phyloP scores from a whole-genome alignment of 2,797 vertebrate species.

The Hippoglossus hippoglossus region DNA sequence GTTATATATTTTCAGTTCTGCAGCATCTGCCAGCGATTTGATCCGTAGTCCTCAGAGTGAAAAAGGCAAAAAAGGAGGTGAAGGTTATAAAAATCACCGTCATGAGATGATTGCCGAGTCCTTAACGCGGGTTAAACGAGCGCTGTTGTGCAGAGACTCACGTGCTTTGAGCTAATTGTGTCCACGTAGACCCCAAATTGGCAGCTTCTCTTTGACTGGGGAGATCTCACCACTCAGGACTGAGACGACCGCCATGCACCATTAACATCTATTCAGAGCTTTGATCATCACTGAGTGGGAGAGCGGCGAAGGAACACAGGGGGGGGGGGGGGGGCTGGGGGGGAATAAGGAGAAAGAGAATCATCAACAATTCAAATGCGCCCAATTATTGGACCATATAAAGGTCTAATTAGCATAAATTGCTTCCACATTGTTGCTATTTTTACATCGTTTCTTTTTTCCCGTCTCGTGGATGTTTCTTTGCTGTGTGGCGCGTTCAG shows the following conservation, averaged over 20 bases:
- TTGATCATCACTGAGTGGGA: slow-evolving; percentile 84
- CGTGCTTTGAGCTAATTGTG: slow-evolving; percentile 79
- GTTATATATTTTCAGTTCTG: slow-evolving; percentile 15
- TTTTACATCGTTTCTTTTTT: slow-evolving; percentile 70
- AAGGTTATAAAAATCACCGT: slow-evolving; percentile 73
- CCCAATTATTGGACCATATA: slow-evolving; percentile 85
- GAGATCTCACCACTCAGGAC: slow-evolving; percentile 70
- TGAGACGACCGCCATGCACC: slow-evolving; percentile 75
- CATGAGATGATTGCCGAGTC: slow-evolving; percentile 39
- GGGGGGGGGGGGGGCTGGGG: slow-evolving; percentile 54
- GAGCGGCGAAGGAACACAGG: slow-evolving; percentile 47
- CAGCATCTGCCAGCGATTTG: slow-evolving; percentile 26
- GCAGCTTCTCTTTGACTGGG: slow-evolving; percentile 61
- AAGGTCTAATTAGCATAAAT: slow-evolving; percentile 89
- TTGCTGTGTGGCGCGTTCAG: slow-evolving; percentile 31
- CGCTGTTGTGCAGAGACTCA: slow-evolving; percentile 52
- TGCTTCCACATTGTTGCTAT: slow-evolving; percentile 87
- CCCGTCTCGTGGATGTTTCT: slow-evolving; percentile 33
- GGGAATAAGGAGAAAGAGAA: slow-evolving; percentile 74
- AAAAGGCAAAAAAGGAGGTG: slow-evolving; percentile 40
- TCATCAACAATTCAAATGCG: slow-evolving; percentile 87
- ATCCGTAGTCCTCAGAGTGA: slow-evolving; percentile 20
- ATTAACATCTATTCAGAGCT: slow-evolving; percentile 85
- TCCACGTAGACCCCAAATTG: slow-evolving; percentile 72
- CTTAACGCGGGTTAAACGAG: slow-evolving; percentile 72